Evolutionary conservation across 2,113 vertebrate genomes (phyloP), one percentile per base, ranked within the genome.

Genomic region (Phoxinus phoxinus): DNA sequence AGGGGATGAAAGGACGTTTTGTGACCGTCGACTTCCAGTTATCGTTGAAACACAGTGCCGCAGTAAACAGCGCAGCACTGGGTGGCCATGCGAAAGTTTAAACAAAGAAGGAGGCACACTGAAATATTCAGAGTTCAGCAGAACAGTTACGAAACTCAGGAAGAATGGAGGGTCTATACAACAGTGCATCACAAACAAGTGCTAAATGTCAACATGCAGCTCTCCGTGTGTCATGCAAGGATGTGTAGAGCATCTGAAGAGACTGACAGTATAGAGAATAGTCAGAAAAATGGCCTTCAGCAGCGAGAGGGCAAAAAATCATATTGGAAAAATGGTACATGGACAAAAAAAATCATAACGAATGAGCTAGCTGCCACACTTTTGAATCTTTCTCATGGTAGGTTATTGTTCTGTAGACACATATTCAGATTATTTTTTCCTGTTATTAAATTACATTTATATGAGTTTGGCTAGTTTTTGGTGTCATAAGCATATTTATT

Each of bases 11-110:
- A 90, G 86, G 78, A 48, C 30, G 1, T 83, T 87, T 83, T 84
- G 82, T 75, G 86, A 84, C 84, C n/a, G 74, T 53, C 84, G 84
- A 87, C 89, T 89, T 89, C 85, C 85, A 89, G 86, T 89, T 90
- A 90, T 86, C 86, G 79, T 89, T 61, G 71, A 90, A 78, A 90
- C 80, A 59, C 58, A 77, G 78, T 85, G 74, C 86, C 74, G 44
- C 86, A 84, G 84, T 90, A 87, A 90, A 90, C 86, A 90, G 72
- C 51, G 37, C 46, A 90, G 67, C 35, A 59, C 87, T 84, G 87
- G 89, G 89, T 90, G 89, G 89, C 86, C 89, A 67, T 88, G 76
- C 27, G 30, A 85, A 84, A 87, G 46, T 86, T 87, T 87, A 90
- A 90, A 90, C 86, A 90, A 35, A 73, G 61, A 84, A 37, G 63